phyloP scores from a whole-genome alignment of 2,888 invertebrate genomes.

The Eumerus sabulonum region DNA sequence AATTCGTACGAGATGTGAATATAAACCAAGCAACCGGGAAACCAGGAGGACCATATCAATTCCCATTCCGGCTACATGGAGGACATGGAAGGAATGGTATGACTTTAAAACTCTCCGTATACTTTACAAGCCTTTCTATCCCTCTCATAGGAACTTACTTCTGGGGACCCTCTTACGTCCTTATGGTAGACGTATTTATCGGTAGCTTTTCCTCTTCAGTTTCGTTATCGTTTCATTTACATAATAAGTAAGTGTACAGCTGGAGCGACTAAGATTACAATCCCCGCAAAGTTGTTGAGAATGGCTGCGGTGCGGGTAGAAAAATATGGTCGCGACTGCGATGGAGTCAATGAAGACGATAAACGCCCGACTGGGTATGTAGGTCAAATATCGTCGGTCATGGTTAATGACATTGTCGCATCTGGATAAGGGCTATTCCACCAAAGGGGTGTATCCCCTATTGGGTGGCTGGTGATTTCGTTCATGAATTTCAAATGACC shows the following conservation, averaged over 20 bases:
- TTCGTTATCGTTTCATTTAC: neutral
- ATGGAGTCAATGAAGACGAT: neutral
- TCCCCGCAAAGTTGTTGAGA: neutral
- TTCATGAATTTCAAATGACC: slow-evolving; percentile 15
- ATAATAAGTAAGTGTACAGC: neutral
- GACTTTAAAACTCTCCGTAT: too few relatives aligned
- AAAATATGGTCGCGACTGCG: neutral
- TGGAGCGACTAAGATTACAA: neutral
- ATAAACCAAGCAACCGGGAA: too few relatives aligned
- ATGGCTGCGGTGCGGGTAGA: neutral
- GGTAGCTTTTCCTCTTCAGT: neutral
- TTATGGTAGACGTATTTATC: slow-evolving; percentile 1
- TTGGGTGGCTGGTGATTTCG: slow-evolving; percentile 8
- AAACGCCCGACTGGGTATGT: slow-evolving; percentile 4
- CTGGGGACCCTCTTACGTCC: neutral
- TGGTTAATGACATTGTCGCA: slow-evolving; percentile 26
- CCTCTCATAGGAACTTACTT: too few relatives aligned
- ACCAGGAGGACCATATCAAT: too few relatives aligned
- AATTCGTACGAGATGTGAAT: too few relatives aligned
- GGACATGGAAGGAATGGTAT: too few relatives aligned
- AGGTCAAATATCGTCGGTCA: slow-evolving; percentile 26
- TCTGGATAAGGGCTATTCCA: slow-evolving; percentile 24
- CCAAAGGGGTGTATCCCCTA: neutral
- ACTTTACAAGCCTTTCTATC: too few relatives aligned
- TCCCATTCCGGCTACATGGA: too few relatives aligned